phyloP scores from a whole-genome alignment of 2,797 vertebrate genomes.

The Spea hammondii region DNA sequence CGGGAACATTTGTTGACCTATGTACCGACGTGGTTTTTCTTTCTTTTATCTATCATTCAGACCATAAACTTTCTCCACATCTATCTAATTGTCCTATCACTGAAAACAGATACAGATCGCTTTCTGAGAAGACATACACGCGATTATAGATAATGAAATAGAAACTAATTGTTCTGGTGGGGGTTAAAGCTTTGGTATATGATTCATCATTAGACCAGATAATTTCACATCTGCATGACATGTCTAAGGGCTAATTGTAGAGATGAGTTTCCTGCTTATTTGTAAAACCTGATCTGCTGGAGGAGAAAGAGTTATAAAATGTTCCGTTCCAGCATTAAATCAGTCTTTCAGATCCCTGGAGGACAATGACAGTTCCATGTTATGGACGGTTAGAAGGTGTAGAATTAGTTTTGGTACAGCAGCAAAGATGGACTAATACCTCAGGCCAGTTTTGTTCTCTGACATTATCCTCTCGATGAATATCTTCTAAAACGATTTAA shows the following conservation, averaged over 20 bases:
- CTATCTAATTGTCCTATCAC: too few species aligned
- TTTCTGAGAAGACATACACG: background rate
- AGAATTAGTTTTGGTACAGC: slow-evolving; percentile 5
- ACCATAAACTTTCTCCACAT: too few species aligned
- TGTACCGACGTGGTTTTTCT: too few species aligned
- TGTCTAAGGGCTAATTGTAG: slow-evolving; percentile 24
- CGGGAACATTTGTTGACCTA: too few species aligned
- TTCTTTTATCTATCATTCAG: too few species aligned
- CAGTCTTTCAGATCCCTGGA: background rate
- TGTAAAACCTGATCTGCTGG: slow-evolving; percentile 18
- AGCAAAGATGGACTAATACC: slow-evolving; percentile 6
- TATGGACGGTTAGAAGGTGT: slow-evolving; percentile 4
- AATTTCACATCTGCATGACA: slow-evolving; percentile 32
- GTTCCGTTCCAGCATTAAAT: slow-evolving; percentile 4
- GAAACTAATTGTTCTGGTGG: slow-evolving; percentile 22
- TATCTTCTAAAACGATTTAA: slow-evolving; percentile 20
- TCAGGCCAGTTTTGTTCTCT: slow-evolving; percentile 8
- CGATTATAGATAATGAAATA: slow-evolving; percentile 21
- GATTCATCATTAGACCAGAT: slow-evolving; percentile 18
- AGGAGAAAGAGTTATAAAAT: slow-evolving; percentile 10
- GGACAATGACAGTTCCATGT: slow-evolving; percentile 5
- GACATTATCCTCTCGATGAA: slow-evolving; percentile 13
- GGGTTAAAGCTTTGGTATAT: slow-evolving; percentile 8
- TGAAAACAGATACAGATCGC: background rate
- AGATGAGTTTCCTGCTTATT: slow-evolving; percentile 25